Evolutionary conservation across 2,888 invertebrate species (phyloP).

Genomic region (Brenthis ino): DNA sequence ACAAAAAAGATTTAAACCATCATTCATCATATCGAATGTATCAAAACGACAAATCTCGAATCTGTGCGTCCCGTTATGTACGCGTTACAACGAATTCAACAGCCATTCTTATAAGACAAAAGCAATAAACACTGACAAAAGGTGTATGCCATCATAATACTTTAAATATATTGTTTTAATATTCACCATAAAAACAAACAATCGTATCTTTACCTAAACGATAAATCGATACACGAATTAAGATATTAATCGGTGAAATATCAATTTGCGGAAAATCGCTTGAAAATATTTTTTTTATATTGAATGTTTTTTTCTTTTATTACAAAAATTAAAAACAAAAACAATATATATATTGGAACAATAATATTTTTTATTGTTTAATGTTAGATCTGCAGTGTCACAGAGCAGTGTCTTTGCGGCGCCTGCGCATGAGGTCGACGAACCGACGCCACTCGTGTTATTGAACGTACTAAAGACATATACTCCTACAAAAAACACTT

Average conservation of each 20-base stretch:
- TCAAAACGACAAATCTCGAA: conserved; percentile 7
- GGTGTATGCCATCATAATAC: neutral
- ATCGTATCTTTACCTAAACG: no score
- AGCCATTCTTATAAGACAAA: conserved; percentile 5
- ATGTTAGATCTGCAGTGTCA: conserved; percentile 51
- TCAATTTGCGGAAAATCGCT: neutral
- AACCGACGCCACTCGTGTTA: conserved; percentile 73
- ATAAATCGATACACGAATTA: no score
- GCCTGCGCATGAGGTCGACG: conserved; percentile 70
- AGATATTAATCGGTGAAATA: no score
- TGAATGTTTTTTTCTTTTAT: neutral
- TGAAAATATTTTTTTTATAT: neutral
- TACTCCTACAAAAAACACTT: conserved; percentile 1
- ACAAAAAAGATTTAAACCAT: neutral
- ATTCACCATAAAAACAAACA: no score
- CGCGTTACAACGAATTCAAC: conserved; percentile 14
- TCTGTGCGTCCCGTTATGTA: conserved; percentile 13
- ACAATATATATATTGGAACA: conserved; percentile 22
- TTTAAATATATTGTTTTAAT: neutral
- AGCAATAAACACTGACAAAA: conserved; percentile 5
- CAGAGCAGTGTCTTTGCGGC: conserved; percentile 63
- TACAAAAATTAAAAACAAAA: neutral
- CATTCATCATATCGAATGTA: conserved; percentile 2
- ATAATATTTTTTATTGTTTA: conserved; percentile 29
- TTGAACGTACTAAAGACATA: conserved; percentile 54